Evolutionary conservation across 2,888 invertebrate genomes (phyloP), one percentile per base, ranked within the genome.

Genomic region (Lysandra bellargus): DNA sequence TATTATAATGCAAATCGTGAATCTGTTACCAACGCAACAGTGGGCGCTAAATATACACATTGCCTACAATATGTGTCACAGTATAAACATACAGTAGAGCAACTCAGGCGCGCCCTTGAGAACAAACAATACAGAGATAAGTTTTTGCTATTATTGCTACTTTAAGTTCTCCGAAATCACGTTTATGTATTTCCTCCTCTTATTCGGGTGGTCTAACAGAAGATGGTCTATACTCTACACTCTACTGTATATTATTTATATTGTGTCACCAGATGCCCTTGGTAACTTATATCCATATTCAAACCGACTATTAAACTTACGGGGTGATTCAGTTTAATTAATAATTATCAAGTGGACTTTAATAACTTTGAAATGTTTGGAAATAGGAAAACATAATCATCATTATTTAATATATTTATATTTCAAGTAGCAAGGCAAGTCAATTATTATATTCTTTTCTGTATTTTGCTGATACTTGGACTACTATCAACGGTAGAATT

Each of bases 31-130:
- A 64, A 30, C 64, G 6, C 30, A 64, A 64, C 64, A 64, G 64
- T 64, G 23, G 61, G 64, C 64, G 64, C 64, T 64, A 64, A 64
- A 64, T 64, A 64, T 64, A 64, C 64, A 64, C 64, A 30, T 61
- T 61, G 23, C 61, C 23, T 23, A 23, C 23, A 23, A 23, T 23
- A 61, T 53, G 53, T 14, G 44, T 2, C 7, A 7, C 44, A 53
- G 53, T 53, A 53, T 4, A 53, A 53, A 53, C 53, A 53, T 53
- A 53, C 53, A 53, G 53, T 53, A 53, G 53, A 53, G 53, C 53
- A 53, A 53, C 53, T 14, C 53, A 57, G 57, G 57, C 17, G 4
- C 17, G 57, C 4, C 3, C 57, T 57, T 57, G 57, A 17, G 14
- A 49, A 49, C 49, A 49, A 49, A 49, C 49, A 49, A 44, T 9